phyloP scores from a whole-genome alignment of 2,888 invertebrate genomes.

The Diadegma fenestrale region DNA sequence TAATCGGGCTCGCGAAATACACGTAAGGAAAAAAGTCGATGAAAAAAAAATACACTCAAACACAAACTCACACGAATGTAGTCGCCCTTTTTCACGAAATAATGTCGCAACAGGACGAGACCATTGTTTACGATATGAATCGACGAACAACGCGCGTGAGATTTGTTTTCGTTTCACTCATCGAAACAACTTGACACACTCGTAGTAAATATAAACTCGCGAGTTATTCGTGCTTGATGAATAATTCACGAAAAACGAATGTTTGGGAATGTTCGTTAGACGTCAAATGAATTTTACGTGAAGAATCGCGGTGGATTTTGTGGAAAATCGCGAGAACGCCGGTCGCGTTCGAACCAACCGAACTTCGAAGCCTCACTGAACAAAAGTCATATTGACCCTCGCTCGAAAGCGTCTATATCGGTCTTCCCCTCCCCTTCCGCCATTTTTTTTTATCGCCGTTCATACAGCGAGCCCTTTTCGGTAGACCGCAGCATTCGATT shows the following conservation, averaged over 20 bases:
- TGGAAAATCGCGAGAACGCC: not conserved
- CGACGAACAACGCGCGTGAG: not conserved
- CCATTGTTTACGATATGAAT: not conserved
- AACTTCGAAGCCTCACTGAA: constrained; percentile 38
- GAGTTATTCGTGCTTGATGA: not conserved
- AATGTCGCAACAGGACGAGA: not conserved
- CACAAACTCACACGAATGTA: not conserved
- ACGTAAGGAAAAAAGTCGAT: not conserved
- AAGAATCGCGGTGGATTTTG: not conserved
- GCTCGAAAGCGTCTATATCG: constrained; percentile 25
- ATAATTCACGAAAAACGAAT: not conserved
- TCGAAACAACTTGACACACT: not conserved
- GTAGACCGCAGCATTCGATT: not conserved
- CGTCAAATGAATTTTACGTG: not conserved
- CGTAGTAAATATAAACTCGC: not conserved
- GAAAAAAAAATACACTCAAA: not conserved
- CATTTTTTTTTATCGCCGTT: not conserved
- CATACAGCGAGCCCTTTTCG: not conserved
- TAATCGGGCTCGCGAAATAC: not conserved
- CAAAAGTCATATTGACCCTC: constrained; percentile 1
- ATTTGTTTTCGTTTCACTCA: too few relatives aligned
- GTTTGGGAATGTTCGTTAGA: not conserved
- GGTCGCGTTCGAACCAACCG: constrained; percentile 15
- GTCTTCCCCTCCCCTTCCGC: constrained; percentile 29
- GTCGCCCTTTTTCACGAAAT: not conserved